A percentile compares a stretch with the other conserved stretches of the same genome.
Conservation (phyloP, 2,888 invertebrate species). For the Scrobipalpa atriplicella region DNA sequence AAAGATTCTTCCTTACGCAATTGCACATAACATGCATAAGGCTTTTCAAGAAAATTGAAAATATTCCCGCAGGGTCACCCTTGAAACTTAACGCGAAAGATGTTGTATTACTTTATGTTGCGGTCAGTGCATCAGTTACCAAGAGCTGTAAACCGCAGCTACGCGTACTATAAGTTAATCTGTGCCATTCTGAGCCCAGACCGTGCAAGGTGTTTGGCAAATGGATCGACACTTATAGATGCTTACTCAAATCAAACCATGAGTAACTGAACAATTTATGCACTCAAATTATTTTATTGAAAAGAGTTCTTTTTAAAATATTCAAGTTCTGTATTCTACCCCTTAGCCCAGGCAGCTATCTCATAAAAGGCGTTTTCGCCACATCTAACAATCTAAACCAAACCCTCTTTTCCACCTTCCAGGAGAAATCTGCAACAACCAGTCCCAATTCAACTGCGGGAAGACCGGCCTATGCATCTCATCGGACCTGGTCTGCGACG, state of each 20-base stretch:
- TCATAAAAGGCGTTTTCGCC: no score
- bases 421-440: slow-evolving; percentile 71
- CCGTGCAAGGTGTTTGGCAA: no score
- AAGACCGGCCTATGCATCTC: slow-evolving; percentile 83
- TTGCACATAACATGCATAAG: not conserved
- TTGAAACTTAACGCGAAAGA: not conserved
- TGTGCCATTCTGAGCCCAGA: no score
- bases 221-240: no score
- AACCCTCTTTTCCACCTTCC: slow-evolving; percentile 38
- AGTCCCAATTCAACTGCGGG: slow-evolving; percentile 70
- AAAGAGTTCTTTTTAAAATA: no score
- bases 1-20: no score
- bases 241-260: no score
- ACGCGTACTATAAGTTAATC: no score
- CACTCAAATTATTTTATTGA: no score
- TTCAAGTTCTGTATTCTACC: no score
- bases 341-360: no score
- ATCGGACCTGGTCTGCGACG: slow-evolving; percentile 85
- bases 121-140: not conserved
- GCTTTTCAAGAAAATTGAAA: not conserved
- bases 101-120: slow-evolving; percentile 4
- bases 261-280: no score
- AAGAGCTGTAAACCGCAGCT: not conserved
- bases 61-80: not conserved
- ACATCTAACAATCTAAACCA: not conserved